Base-by-base conservation (phyloP, 2,888 invertebrate species). In the Eurois occulta region DNA sequence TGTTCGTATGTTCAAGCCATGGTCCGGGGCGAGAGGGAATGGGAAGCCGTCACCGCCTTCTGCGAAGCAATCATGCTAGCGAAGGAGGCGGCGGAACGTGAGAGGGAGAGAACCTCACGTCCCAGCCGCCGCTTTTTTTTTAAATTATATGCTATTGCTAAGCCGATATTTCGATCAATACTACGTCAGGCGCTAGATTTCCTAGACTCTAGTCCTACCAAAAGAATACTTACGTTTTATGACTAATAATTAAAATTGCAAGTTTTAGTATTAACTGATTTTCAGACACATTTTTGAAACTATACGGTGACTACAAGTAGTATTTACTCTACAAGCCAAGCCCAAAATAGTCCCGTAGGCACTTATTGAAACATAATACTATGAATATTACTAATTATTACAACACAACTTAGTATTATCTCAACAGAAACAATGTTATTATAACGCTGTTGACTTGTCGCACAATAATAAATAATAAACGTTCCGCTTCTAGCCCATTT, bases 401-500 rank as follows among this genome's bases (percentile, higher is more conserved):
- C 32, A 41, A 13, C 5, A 41, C 7, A 58, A 83, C 48, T 64
- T 71, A 55, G 41, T 64, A 58, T 67, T 43, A 58, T 76, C 21
- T 69, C 11, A 35, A 62, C 41, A 77, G 68, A 55, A 84, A 84
- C 67, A 72, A 73, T 75, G 76, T 32, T 35, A 76, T 72, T 38
- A 35, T 35, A 52, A 66, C 16, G 16, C 68, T 81, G 55, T 72
- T 38, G 55, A 69, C 55, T 73, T 80, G 80, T 58, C 58, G n/a
- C 35, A 58, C 24, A 55, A 72, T 32, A 71, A 75, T 48, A 66
- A 80, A 65, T 65, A 75, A 67, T 82, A 73, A 84, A 65, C 55
- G 55, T 64, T 70, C n/a, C 38, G n/a, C 65, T 78, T 66, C 66
- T n/a, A 10, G 43, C 28, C n/a, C 5, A 66, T 72, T 82, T 58